These are phyloP conservation scores for Salvelinus fontinalis DNA, from an alignment of 2,113 vertebrate species.

Conservation along the genomic window DNA sequence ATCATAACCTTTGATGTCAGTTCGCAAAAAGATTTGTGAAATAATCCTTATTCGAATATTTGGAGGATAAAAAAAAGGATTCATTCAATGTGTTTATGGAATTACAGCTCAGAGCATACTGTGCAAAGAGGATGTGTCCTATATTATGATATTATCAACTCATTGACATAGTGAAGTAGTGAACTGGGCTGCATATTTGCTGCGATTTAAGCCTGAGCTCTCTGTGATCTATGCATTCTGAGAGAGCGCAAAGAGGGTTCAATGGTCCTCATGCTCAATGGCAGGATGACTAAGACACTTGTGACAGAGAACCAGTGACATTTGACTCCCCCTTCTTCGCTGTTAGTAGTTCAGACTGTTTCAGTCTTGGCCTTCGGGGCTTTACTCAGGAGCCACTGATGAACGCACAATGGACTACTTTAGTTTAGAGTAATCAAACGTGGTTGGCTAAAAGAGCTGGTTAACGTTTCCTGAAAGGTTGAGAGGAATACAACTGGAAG, in stretches of 20 bases:
- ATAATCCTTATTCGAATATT: slow-evolving; percentile 40
- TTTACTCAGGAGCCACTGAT: background rate
- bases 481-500: background rate
- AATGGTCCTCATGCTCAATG: slow-evolving; percentile 10
- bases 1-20: slow-evolving; percentile 37
- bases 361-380: background rate
- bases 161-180: background rate
- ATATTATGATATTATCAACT: background rate
- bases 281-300: slow-evolving; percentile 18
- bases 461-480: background rate
- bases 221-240: background rate
- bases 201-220: background rate
- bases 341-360: background rate
- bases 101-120: slow-evolving; percentile 1
- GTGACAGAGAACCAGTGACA: slow-evolving; percentile 20
- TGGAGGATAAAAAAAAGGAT: slow-evolving; percentile 23
- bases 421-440: background rate
- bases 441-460: no score
- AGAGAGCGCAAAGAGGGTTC: slow-evolving; percentile 13
- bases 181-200: background rate
- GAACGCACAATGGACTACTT: background rate
- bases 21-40: slow-evolving; percentile 23
- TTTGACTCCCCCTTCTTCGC: slow-evolving; percentile 7
- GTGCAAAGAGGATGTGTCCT: slow-evolving; percentile 29
- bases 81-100: background rate